Conservation (phyloP, 2,888 invertebrate species). For the Ellobium chinense region DNA sequence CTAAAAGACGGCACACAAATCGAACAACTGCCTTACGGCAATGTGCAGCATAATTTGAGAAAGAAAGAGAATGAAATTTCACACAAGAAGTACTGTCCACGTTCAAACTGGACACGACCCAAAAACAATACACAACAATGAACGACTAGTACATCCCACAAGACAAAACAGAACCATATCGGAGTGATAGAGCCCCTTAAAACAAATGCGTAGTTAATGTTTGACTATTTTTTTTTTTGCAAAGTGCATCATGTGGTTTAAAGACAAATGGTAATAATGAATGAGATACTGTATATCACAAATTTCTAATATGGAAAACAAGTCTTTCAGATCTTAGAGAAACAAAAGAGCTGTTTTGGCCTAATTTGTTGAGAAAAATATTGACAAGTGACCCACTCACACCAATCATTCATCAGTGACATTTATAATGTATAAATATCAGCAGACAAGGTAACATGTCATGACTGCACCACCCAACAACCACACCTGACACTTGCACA, state of each 20-base stretch:
- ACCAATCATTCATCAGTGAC: constrained; percentile 16
- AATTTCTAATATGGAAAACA: background rate
- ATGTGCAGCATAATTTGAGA: constrained; percentile 16
- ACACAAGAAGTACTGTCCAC: constrained; percentile 7
- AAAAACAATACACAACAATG: background rate
- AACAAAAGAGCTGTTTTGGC: background rate
- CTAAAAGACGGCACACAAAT: constrained; percentile 17
- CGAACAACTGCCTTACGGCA: background rate
- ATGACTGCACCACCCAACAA: constrained; percentile 16
- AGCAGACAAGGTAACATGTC: constrained; percentile 37
- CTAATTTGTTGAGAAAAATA: background rate
- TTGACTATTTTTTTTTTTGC: background rate
- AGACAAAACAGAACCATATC: too few species aligned
- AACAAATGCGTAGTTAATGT: background rate
- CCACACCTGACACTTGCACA: background rate
- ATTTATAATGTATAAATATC: constrained; percentile 45
- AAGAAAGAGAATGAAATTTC: background rate
- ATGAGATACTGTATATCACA: too few species aligned
- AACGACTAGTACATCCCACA: too few species aligned
- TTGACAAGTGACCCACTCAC: background rate
- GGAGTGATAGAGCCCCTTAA: too few species aligned
- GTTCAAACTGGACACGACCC: background rate
- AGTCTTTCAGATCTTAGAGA: constrained; percentile 1
- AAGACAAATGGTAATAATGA: background rate
- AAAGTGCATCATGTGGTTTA: background rate